These are phyloP conservation scores for Conops quadrifasciatus DNA, from an alignment of 2,888 invertebrate genomes.

Conservation along the genomic window DNA sequence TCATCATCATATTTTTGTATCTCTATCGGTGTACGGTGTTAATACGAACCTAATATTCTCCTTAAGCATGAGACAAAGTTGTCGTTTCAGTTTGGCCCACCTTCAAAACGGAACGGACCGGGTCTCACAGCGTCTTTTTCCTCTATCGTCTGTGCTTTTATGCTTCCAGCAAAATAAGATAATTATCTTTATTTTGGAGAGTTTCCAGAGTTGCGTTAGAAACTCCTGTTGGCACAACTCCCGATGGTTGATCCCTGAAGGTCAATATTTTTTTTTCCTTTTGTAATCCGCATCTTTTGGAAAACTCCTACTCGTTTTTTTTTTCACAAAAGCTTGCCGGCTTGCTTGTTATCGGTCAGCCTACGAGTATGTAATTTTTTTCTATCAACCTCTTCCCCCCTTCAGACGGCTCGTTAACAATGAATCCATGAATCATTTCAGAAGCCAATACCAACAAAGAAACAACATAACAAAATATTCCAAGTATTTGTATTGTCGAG, in stretches of 20 bases:
- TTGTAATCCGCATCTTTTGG: conserved; percentile 9
- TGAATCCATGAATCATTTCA: too few relatives aligned
- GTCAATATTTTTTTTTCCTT: conserved; percentile 33
- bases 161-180: not conserved
- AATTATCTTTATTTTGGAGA: not conserved
- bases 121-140: not conserved
- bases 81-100: not conserved
- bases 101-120: not conserved
- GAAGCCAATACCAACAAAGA: too few relatives aligned
- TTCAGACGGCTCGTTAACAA: too few relatives aligned
- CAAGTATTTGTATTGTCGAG: too few relatives aligned
- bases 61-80: not conserved
- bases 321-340: not conserved
- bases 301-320: conserved; percentile 1
- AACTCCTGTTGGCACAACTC: not conserved
- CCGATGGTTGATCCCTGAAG: conserved; percentile 32
- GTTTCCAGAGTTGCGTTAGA: not conserved
- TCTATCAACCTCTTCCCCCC: too few relatives aligned
- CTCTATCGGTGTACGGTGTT: too few relatives aligned
- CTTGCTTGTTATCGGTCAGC: too few relatives aligned
- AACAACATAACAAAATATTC: too few relatives aligned
- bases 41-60: too few relatives aligned
- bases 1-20: too few relatives aligned
- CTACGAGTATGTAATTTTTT: too few relatives aligned
- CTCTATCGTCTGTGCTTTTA: too few relatives aligned